Evolutionary conservation across 2,797 vertebrate species (phyloP), one percentile per base, ranked within the genome.

Genomic region (Adrianichthys oophorus): DNA sequence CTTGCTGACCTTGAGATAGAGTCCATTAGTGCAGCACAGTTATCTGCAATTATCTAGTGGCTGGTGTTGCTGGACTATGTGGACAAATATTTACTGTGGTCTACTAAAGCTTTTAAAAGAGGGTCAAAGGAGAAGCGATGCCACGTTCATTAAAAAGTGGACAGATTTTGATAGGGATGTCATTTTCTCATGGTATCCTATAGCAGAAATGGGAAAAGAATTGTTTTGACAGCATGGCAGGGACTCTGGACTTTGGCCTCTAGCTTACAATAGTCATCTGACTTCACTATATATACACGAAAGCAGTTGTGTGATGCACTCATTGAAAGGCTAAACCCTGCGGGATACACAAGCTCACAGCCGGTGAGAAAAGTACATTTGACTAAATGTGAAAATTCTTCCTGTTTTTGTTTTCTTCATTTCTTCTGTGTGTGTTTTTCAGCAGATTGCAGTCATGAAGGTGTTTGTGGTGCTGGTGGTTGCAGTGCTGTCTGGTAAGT

Each of bases 171-270:
- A 55, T 15, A 37, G 3, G 19, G 21, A 3, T 52, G 56, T 46
- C 1, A 54, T 70, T 76, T 75, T 71, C 62, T 83, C 72, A 79
- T 58, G 41, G 23, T 17, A 48, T 43, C n/a, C 19, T 5, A n/a
- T 52, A 41, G 48, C 15, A 58, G 63, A 61, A 60, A 41, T 54
- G 47, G 65, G 55, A 72, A 69, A 68, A 52, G 63, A 70, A 57
- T 15, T 4, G 16, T 64, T 47, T 59, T 90, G 89, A 92, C 89
- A 91, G 78, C 91, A 88, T 77, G 90, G 90, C 89, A 91, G 71
- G 68, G 57, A 83, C 82, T 85, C 19, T 91, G 90, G 86, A 92
- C 91, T 92, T 91, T 90, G 89, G 37, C 67, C 87, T 74, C 65
- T 70, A 56, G 57, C 68, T 71, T 81, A 80, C 80, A 85, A 82